phyloP scores from a whole-genome alignment of 2,888 invertebrate species.

The Copidosoma aretas region DNA sequence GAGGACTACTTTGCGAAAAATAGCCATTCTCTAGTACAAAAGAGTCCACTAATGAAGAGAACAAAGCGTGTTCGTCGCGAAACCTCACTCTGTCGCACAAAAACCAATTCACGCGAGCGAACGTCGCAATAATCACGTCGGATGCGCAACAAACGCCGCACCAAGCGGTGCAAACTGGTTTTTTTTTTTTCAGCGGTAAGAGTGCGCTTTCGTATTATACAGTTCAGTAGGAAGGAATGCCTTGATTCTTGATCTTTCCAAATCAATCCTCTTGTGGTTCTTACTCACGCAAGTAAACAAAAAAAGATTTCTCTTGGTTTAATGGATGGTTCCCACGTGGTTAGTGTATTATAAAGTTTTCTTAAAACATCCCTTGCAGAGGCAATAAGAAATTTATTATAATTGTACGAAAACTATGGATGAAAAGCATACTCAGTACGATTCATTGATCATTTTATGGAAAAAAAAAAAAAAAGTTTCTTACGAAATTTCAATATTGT shows the following conservation, averaged over 20 bases:
- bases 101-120: slow-evolving; percentile 35
- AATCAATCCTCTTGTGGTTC: slow-evolving; percentile 38
- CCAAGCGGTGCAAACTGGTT: too few relatives aligned
- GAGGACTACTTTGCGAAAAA: slow-evolving; percentile 32
- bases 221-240: slow-evolving; percentile 17
- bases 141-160: slow-evolving; percentile 38
- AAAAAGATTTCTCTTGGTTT: background rate
- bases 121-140: slow-evolving; percentile 19
- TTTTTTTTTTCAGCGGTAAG: background rate
- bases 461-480: too few relatives aligned
- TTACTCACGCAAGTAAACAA: background rate
- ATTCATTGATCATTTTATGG: too few relatives aligned
- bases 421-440: too few relatives aligned
- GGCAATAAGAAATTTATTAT: too few relatives aligned
- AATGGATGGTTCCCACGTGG: background rate
- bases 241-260: slow-evolving; percentile 39
- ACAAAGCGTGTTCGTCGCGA: slow-evolving; percentile 40
- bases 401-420: too few relatives aligned
- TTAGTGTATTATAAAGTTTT: too few relatives aligned
- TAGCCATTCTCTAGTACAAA: slow-evolving; percentile 7
- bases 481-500: too few relatives aligned
- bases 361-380: too few relatives aligned
- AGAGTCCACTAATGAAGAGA: slow-evolving; percentile 28
- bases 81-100: slow-evolving; percentile 19
- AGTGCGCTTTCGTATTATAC: slow-evolving; percentile 26